Base-by-base conservation (phyloP, 2,888 invertebrate genomes). In the Meganola albula region DNA sequence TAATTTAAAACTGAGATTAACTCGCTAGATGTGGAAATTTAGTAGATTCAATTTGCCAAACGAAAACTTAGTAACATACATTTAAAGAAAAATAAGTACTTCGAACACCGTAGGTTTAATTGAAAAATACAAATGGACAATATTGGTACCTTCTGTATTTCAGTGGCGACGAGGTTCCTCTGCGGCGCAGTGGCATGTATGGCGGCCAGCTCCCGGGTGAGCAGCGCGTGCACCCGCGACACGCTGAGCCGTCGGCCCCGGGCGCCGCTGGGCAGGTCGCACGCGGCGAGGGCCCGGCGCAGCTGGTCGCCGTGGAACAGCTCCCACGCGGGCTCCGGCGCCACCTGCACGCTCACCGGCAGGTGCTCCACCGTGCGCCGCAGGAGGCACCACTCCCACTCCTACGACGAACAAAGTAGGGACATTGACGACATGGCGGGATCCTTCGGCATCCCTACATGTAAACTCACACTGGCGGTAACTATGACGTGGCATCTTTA, bases 351-450 rank as follows among this genome's bases (percentile, higher is more conserved):
- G 7, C 46, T 49, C 51, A 77, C 73, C 9, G 77, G 74, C 30
- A 84, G 56, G 10, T 66, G 66, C 24, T 74, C 76, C 12, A 86
- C 42, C 12, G 74, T 52, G 2, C 80, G 73, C 0, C 84, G 74
- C 11, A 85, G 60, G n/a, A 82, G 62, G 42, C 85, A 83, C 67
- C 72, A 76, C 48, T 82, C 83, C 83, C 80, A 79, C 23, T 78
- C 78, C 76, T n/a, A n/a, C n/a, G n/a, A n/a, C n/a, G n/a, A n/a
- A n/a, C n/a, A n/a, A n/a, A n/a, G n/a, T n/a, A n/a, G n/a, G n/a
- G n/a, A n/a, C n/a, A n/a, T n/a, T n/a, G n/a, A n/a, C n/a, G n/a
- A n/a, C n/a, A n/a, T n/a, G n/a, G n/a, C n/a, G n/a, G n/a, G n/a
- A n/a, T n/a, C n/a, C n/a, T n/a, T n/a, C n/a, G n/a, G n/a, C n/a